These are phyloP conservation scores for Lasioglossum baleicum DNA, from an alignment of 1,140 invertebrate species.

Conservation along the genomic window DNA sequence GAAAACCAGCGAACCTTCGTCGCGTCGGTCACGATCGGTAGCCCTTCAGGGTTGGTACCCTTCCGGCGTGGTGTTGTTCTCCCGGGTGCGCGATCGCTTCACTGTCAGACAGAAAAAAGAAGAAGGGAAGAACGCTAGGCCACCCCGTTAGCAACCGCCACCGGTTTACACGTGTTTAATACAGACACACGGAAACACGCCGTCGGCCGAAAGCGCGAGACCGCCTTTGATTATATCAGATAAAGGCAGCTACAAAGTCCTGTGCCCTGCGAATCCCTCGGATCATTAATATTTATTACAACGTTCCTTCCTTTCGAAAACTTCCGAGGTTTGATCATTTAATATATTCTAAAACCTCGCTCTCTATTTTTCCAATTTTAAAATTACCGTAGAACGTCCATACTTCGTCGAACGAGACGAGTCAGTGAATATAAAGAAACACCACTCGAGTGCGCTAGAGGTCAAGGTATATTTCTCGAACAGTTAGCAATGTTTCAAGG, in stretches of 20 bases:
- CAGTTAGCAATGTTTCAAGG: too few species aligned
- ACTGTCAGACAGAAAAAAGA: constrained; percentile 77
- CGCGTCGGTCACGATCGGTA: constrained; percentile 67
- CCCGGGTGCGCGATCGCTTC: constrained; percentile 82
- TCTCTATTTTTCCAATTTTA: too few species aligned
- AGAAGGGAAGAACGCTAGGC: constrained; percentile 64
- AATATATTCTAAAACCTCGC: too few species aligned
- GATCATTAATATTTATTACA: too few species aligned
- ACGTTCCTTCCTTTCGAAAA: too few species aligned
- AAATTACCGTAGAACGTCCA: too few species aligned
- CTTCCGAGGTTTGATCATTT: too few species aligned
- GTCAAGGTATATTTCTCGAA: too few species aligned
- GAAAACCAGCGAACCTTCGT: constrained; percentile 73
- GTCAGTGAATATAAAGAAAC: too few species aligned
- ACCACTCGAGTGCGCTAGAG: too few species aligned
- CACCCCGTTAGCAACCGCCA: constrained; percentile 65
- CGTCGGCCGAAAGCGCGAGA: neutral
- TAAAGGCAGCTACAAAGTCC: neutral
- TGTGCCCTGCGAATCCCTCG: too few species aligned
- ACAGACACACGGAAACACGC: neutral
- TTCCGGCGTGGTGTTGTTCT: constrained; percentile 79
- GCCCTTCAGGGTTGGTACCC: constrained; percentile 78
- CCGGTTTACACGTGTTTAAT: constrained; percentile 19
- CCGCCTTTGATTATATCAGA: neutral
- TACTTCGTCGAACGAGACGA: too few species aligned